A percentile compares a stretch with the other conserved stretches of the same genome.
phyloP scores from a whole-genome alignment of 2,113 vertebrate genomes.

The Mastomys natalensis region DNA sequence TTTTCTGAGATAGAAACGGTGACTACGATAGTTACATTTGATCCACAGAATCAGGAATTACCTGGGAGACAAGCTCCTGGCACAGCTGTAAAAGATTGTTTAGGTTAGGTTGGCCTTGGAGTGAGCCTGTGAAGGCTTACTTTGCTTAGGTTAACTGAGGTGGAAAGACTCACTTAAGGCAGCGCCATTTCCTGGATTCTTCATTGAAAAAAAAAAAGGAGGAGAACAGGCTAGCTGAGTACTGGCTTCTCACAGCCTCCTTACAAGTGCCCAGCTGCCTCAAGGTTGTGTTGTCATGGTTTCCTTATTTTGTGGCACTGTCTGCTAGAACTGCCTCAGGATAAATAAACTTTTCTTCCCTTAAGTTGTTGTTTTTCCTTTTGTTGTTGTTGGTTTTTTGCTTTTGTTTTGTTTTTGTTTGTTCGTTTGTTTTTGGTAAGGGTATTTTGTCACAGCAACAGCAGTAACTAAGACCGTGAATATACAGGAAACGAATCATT shows the following conservation, averaged over 20 bases:
- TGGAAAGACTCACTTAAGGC: not conserved
- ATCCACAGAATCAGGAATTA: not conserved
- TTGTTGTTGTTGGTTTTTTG: not conserved
- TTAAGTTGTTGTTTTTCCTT: not conserved
- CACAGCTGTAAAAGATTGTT: too few species aligned
- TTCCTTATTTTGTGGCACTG: not conserved
- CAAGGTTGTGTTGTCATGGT: not conserved
- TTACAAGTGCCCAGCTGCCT: not conserved
- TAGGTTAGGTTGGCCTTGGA: too few species aligned
- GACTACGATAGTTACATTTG: not conserved
- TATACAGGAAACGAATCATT: not conserved
- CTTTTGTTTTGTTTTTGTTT: not conserved
- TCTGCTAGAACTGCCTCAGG: not conserved
- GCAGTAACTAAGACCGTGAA: not conserved
- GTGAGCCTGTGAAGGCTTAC: not conserved
- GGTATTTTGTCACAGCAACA: not conserved
- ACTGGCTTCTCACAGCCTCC: not conserved
- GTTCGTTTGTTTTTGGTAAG: not conserved
- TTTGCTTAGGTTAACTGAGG: not conserved
- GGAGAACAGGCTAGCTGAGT: not conserved
- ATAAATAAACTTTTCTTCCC: not conserved
- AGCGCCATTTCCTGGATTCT: not conserved
- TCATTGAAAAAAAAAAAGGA: not conserved
- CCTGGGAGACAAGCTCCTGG: not conserved
- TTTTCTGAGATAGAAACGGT: not conserved